phyloP scores from a whole-genome alignment of 2,888 invertebrate genomes.

The Mantis religiosa region DNA sequence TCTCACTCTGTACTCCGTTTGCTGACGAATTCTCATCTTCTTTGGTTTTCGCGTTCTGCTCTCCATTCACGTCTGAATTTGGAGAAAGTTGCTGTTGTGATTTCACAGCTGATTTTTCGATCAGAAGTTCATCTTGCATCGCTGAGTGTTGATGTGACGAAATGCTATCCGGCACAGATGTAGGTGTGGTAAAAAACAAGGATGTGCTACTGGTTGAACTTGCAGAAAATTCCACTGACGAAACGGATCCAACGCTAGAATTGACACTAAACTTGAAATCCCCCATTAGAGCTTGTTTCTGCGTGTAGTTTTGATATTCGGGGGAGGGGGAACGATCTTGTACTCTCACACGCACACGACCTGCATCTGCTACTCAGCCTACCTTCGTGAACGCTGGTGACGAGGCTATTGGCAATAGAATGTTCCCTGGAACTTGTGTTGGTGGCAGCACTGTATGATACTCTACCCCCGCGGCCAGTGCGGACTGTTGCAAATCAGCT shows the following conservation, averaged over 20 bases:
- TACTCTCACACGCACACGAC: constrained; percentile 33
- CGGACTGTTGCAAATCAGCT: neutral
- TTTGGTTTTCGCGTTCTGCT: constrained; percentile 36
- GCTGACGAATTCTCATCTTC: constrained; percentile 36
- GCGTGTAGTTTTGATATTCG: constrained; percentile 30
- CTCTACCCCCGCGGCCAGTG: neutral
- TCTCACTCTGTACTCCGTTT: constrained; percentile 34
- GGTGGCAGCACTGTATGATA: neutral
- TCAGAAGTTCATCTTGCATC: constrained; percentile 39
- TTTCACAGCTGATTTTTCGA: constrained; percentile 36
- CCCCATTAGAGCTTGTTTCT: constrained; percentile 37
- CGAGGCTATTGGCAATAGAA: constrained; percentile 26
- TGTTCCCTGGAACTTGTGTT: neutral
- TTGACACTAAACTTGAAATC: constrained; percentile 39
- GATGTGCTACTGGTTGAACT: constrained; percentile 35
- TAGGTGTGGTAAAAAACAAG: constrained; percentile 38
- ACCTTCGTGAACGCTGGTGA: constrained; percentile 31
- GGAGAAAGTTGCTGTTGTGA: constrained; percentile 34
- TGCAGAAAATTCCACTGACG: constrained; percentile 37
- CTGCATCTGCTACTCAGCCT: constrained; percentile 31
- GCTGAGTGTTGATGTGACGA: constrained; percentile 37
- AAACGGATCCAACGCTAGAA: constrained; percentile 38
- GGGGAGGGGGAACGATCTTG: constrained; percentile 30
- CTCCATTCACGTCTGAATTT: constrained; percentile 35
- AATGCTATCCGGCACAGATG: constrained; percentile 37